Base-by-base conservation (phyloP, 2,113 vertebrate species). In the Vimba vimba region DNA sequence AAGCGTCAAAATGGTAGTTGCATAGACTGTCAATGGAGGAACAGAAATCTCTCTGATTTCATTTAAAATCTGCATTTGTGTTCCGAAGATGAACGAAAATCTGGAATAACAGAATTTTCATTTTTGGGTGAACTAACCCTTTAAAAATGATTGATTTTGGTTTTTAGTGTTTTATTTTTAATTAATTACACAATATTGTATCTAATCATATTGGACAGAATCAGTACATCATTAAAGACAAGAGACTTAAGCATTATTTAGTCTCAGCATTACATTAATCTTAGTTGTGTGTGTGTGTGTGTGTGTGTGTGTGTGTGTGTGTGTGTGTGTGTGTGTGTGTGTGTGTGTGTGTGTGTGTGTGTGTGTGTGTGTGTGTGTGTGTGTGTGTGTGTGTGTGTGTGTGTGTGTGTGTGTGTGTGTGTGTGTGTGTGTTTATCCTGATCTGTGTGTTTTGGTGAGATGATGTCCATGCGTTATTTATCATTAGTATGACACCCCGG, bases 381-480 rank as follows among this genome's bases (percentile, higher is more conserved):
- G n/a, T 43, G 39, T 43, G 33, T 33, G 33, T 33, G 36, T 36
- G 36, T 36, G 47, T 13, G n/a, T 43, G 39, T 43, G 33, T 33
- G 33, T 33, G 36, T 36, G 36, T 36, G 47, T 13, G n/a, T 43
- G 39, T 43, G 33, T 33, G 33, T 33, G 36, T 36, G 36, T 36
- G 47, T 13, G 25, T 55, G 36, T 62, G 10, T 64, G 36, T 47
- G 1, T 68, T 7, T 77, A 12, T 0, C 21, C 21, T 36, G 19
- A 30, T 21, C 52, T 78, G 76, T 79, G 7, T 66, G 60, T 69
- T 50, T 82, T 82, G 19, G 79, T 68, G 45, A 68, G 60, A 68
- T 82, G 79, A 68, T 33, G 62, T 68, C 78, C 77, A 10, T 82
- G 45, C 55, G 36, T 76, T 85, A 43, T 59, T 85, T 47, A 47